Evolutionary conservation across 1,140 invertebrate genomes (phyloP), one percentile per base, ranked within the genome.

Genomic region (Drosophila saltans): DNA sequence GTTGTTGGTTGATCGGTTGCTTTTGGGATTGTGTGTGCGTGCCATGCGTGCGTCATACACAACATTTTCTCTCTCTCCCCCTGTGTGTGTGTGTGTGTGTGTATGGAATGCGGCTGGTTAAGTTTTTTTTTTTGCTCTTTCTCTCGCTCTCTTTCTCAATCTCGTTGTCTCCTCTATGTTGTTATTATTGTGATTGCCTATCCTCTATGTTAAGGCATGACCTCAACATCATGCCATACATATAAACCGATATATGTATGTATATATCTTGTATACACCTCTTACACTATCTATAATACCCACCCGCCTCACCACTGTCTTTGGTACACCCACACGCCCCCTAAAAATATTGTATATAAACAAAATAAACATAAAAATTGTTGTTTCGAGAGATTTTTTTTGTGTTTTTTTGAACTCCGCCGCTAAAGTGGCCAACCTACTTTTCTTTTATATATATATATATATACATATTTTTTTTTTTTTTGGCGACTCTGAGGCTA

Each of bases 41-140:
- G 58, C 39, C 48, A 41, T 64, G 58, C 39, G 81, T 85, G 81
- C 81, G 81, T 84, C 81, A 84, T 75, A 78, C 56, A 60, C 56
- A 64, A 79, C 21, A 52, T 52, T 48, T 48, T 24, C 45, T 24
- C 45, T 43, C 0, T n/a, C 11, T 43, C 11, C 16, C 11, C 16
- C 11, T 52, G 3, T 36, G 2, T 52, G 8, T 26, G 21, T 52
- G 21, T 52, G 21, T 52, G 45, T 48, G 45, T 52, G 45, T 26
- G 45, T 52, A 21, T 56, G 78, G 82, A 86, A 85, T 85, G 82
- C 66, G 59, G 82, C 75, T 78, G 75, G 82, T 85, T 85, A 60
- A 72, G 63, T 65, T 21, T 55, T 40, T 40, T 40, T 4, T 56
- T 16, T 52, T 24, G 40, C 24, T 9, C 26, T 16, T 16, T 16